These are phyloP conservation scores for Poecilia picta DNA, from an alignment of 2,797 vertebrate genomes.

Conservation along the genomic window DNA sequence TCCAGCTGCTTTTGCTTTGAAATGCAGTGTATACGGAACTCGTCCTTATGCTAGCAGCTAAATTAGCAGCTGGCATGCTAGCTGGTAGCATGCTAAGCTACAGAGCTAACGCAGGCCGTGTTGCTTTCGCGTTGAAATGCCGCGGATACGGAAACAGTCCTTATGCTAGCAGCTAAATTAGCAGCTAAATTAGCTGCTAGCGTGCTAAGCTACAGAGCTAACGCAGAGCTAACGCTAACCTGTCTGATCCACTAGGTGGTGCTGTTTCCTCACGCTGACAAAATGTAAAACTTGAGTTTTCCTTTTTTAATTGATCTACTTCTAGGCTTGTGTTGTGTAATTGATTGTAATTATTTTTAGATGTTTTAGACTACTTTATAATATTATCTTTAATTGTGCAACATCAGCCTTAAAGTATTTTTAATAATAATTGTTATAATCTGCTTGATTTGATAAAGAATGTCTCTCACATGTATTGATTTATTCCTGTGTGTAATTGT, in stretches of 20 bases:
- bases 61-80: no score
- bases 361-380: not conserved
- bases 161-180: no score
- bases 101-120: no score
- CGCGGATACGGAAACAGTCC: no score
- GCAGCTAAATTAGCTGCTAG: no score
- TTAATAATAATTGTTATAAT: not conserved
- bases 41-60: no score
- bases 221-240: no score
- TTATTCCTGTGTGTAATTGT: not conserved
- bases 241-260: slow-evolving; percentile 56
- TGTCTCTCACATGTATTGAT: not conserved
- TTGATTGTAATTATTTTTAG: not conserved
- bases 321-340: not conserved
- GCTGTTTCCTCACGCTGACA: slow-evolving; percentile 13
- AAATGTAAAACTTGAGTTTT: not conserved
- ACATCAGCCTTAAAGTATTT: not conserved
- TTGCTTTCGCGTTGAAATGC: no score
- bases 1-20: no score
- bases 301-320: not conserved
- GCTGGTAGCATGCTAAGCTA: no score
- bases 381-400: not conserved
- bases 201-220: no score
- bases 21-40: no score
- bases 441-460: not conserved